A percentile compares a stretch with the other conserved stretches of the same genome.
These are phyloP conservation scores for Elysia crispata DNA, from an alignment of 2,888 invertebrate species.

Conservation along the genomic window DNA sequence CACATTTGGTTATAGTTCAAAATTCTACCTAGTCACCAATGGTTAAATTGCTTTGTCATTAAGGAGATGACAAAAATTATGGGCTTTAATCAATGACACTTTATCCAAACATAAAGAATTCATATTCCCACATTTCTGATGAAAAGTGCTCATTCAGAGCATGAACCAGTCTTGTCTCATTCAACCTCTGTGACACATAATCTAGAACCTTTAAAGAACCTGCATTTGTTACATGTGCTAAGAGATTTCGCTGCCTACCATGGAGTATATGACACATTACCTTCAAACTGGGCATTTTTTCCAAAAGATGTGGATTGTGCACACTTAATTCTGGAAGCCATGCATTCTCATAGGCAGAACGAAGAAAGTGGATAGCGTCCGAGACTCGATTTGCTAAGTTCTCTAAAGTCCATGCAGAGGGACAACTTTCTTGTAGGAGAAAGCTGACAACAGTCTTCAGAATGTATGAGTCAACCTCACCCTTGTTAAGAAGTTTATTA, in stretches of 20 bases:
- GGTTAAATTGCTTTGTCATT: too few relatives aligned
- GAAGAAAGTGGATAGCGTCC: conserved; percentile 64
- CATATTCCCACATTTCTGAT: conserved; percentile 70
- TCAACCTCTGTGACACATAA: conserved; percentile 59
- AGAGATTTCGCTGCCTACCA: conserved; percentile 63
- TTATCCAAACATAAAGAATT: conserved; percentile 66
- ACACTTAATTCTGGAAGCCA: conserved; percentile 66
- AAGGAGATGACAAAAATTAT: background rate
- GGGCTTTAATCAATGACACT: background rate
- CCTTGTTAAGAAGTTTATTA: conserved; percentile 60
- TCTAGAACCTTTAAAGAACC: conserved; percentile 57
- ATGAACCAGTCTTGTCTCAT: conserved; percentile 58
- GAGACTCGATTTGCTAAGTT: conserved; percentile 62
- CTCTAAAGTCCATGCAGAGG: conserved; percentile 63
- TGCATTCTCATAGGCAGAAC: conserved; percentile 59
- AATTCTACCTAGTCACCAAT: too few relatives aligned
- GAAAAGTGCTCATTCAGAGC: conserved; percentile 64
- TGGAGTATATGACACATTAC: conserved; percentile 54
- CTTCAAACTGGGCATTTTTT: conserved; percentile 59
- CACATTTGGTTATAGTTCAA: too few relatives aligned
- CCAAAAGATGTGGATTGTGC: conserved; percentile 64
- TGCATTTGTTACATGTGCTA: conserved; percentile 56
- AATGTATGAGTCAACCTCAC: conserved; percentile 51
- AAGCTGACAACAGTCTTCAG: conserved; percentile 62
- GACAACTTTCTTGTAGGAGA: conserved; percentile 64